Conservation (phyloP, 2,888 invertebrate species). For the Eutolmus rufibarbis region DNA sequence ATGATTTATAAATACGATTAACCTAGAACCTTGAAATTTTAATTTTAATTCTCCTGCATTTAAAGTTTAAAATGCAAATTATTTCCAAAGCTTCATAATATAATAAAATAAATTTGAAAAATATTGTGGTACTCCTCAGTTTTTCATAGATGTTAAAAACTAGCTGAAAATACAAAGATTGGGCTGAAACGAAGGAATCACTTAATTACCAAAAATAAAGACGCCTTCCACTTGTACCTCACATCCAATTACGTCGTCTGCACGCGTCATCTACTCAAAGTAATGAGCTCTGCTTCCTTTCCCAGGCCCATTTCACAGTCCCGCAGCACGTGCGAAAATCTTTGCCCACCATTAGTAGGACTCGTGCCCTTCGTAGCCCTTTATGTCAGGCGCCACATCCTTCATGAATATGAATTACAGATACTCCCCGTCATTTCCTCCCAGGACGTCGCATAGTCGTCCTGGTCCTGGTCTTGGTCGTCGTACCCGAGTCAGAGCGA, state of each 20-base stretch:
- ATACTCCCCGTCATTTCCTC: neutral
- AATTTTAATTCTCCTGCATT: too few relatives aligned
- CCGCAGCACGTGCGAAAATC: neutral
- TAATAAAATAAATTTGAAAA: too few relatives aligned
- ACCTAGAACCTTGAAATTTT: too few relatives aligned
- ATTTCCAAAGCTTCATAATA: too few relatives aligned
- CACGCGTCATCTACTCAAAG: neutral
- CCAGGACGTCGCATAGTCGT: neutral
- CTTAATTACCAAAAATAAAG: neutral
- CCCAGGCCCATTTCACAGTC: neutral
- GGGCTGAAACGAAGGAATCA: neutral
- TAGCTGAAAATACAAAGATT: neutral
- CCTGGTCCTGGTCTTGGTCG: neutral
- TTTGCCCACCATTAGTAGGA: neutral
- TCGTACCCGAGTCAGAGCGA: neutral
- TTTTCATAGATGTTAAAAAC: neutral
- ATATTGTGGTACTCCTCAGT: too few relatives aligned
- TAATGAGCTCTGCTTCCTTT: neutral
- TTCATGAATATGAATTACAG: neutral
- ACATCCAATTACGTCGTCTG: neutral
- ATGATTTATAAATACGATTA: too few relatives aligned
- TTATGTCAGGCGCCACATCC: neutral
- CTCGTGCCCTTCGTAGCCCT: neutral
- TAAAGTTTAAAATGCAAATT: too few relatives aligned
- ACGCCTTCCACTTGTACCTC: neutral